phyloP scores from a whole-genome alignment of 1,140 invertebrate genomes.

The Drosophila hydei region DNA sequence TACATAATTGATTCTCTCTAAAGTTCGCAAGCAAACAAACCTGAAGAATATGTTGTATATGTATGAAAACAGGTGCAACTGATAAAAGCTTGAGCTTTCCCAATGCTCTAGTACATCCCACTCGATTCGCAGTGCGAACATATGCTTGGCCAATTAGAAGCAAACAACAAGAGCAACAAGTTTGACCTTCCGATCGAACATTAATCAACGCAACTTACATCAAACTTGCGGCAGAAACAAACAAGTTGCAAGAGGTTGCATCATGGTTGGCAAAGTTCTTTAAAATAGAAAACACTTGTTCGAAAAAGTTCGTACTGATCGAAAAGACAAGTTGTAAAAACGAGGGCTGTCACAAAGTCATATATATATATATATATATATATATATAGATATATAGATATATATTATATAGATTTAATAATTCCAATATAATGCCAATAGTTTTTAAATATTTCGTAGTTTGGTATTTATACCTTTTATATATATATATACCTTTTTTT shows the following conservation, averaged over 20 bases:
- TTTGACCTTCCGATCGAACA: slow-evolving; percentile 5
- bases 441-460: too few relatives aligned
- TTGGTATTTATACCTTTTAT: too few relatives aligned
- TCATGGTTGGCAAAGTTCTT: neutral
- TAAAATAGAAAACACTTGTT: neutral
- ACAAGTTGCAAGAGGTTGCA: slow-evolving; percentile 1
- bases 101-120: neutral
- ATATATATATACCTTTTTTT: neutral
- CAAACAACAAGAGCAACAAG: neutral
- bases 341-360: neutral
- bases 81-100: too few relatives aligned
- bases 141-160: neutral
- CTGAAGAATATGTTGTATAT: too few relatives aligned
- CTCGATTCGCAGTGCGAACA: neutral
- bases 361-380: neutral
- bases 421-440: too few relatives aligned
- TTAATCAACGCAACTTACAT: slow-evolving; percentile 2
- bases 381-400: too few relatives aligned
- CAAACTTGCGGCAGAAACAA: neutral
- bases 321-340: neutral
- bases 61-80: too few relatives aligned
- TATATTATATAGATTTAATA: too few relatives aligned
- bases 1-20: too few relatives aligned
- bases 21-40: too few relatives aligned
- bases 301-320: neutral